Evolutionary conservation across 1,140 invertebrate species (phyloP).

Genomic region (Magallana ariakensis): DNA sequence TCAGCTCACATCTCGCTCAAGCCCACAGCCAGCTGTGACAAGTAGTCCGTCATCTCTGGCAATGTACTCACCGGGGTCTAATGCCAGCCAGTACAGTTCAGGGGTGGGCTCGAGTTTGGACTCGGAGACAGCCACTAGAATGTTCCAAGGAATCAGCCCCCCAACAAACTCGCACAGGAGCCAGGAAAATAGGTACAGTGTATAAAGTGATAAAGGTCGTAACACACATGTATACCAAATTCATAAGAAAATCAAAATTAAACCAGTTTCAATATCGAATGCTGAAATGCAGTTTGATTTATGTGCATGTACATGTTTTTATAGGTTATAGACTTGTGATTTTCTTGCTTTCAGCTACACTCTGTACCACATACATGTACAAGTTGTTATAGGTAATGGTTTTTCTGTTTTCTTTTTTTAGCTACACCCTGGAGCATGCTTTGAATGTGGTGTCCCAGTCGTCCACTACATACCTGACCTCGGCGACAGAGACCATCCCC

Average conservation of each 20-base stretch:
- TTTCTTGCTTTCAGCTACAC: background rate
- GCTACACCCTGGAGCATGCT: constrained; percentile 17
- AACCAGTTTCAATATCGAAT: background rate
- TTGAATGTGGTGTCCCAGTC: constrained; percentile 11
- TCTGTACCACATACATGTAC: background rate
- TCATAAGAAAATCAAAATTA: background rate
- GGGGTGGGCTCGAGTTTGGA: constrained; percentile 55
- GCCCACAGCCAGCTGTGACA: constrained; percentile 3
- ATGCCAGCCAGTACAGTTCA: constrained; percentile 51
- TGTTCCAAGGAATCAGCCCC: constrained; percentile 45
- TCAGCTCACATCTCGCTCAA: constrained; percentile 48
- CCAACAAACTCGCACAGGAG: constrained; percentile 41
- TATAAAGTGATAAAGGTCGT: too few species aligned
- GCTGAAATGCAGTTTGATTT: background rate
- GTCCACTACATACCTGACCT: background rate
- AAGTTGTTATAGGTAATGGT: too few species aligned
- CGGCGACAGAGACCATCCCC: background rate
- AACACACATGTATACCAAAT: too few species aligned
- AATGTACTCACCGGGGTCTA: constrained; percentile 27
- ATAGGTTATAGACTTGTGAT: background rate
- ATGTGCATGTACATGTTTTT: background rate
- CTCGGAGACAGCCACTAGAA: constrained; percentile 51
- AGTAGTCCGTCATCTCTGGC: constrained; percentile 16
- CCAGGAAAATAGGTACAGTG: background rate
- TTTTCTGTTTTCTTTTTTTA: background rate